phyloP scores from a whole-genome alignment of 2,888 invertebrate species.

The Amblyjoppa fuscipennis region DNA sequence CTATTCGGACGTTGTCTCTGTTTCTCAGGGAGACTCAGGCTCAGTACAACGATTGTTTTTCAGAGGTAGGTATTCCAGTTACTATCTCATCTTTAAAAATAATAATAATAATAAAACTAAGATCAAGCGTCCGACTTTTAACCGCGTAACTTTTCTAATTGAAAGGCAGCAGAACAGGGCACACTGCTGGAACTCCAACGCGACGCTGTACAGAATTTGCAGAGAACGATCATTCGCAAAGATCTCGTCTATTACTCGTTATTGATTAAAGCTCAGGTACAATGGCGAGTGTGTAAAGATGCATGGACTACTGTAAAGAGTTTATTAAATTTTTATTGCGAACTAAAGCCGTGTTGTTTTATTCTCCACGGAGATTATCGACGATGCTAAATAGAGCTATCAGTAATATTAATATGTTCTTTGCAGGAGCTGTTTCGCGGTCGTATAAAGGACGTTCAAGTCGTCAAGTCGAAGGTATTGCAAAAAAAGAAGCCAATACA shows the following conservation, averaged over 20 bases:
- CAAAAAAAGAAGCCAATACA: not conserved
- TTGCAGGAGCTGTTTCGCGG: constrained; percentile 72
- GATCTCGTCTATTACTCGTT: constrained; percentile 78
- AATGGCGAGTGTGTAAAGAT: constrained; percentile 34
- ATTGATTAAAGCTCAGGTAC: constrained; percentile 80
- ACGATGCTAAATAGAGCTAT: not conserved
- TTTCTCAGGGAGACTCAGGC: constrained; percentile 78
- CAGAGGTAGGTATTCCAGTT: constrained; percentile 75
- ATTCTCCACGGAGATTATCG: constrained; percentile 36
- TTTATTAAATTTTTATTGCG: constrained; percentile 29
- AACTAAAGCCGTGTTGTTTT: constrained; percentile 14
- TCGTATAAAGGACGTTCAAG: constrained; percentile 68
- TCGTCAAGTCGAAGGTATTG: constrained; percentile 75
- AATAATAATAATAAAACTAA: not conserved
- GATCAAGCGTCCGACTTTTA: constrained; percentile 9
- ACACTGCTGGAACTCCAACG: constrained; percentile 79
- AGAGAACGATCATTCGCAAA: constrained; percentile 75
- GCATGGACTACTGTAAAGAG: constrained; percentile 24
- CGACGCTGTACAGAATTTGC: constrained; percentile 76
- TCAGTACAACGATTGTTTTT: constrained; percentile 81
- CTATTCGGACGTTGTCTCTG: constrained; percentile 76
- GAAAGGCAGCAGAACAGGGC: constrained; percentile 80
- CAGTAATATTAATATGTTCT: constrained; percentile 38
- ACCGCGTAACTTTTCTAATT: constrained; percentile 43
- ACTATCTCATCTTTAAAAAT: not conserved